Conservation (phyloP, 2,888 invertebrate genomes). For the Hesperia comma region DNA sequence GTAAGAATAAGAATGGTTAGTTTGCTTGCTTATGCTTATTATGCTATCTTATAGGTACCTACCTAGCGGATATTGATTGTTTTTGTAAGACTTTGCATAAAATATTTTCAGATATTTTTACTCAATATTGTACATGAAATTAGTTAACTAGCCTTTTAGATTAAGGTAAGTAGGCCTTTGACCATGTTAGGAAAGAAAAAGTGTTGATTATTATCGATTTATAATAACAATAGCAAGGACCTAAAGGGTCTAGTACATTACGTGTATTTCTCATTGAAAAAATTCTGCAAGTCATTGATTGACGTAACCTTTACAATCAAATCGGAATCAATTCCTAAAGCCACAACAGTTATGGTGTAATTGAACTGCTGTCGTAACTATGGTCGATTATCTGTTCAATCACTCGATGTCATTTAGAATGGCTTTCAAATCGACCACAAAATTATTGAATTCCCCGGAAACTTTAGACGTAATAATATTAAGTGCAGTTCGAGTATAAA, state of each 20-base stretch:
- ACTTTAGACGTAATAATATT: not conserved
- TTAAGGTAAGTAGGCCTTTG: not conserved
- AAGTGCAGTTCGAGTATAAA: too few relatives aligned
- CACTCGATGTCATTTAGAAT: conserved; percentile 22
- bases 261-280: conserved; percentile 20
- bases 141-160: too few relatives aligned
- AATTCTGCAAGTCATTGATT: conserved; percentile 28
- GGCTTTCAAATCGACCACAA: conserved; percentile 27
- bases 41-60: too few relatives aligned
- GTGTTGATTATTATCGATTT: conserved; percentile 1
- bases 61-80: too few relatives aligned
- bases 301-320: conserved; percentile 33
- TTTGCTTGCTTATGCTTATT: too few relatives aligned
- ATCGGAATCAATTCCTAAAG: conserved; percentile 26
- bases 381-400: conserved; percentile 26
- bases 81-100: too few relatives aligned
- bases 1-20: too few relatives aligned
- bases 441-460: conserved; percentile 1
- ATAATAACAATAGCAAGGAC: not conserved
- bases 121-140: too few relatives aligned
- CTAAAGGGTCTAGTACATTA: conserved; percentile 1
- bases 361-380: conserved; percentile 34
- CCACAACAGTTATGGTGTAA: conserved; percentile 20
- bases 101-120: too few relatives aligned
- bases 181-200: not conserved